Conservation (phyloP, 2,888 invertebrate species). For the Ophion ellenae region DNA sequence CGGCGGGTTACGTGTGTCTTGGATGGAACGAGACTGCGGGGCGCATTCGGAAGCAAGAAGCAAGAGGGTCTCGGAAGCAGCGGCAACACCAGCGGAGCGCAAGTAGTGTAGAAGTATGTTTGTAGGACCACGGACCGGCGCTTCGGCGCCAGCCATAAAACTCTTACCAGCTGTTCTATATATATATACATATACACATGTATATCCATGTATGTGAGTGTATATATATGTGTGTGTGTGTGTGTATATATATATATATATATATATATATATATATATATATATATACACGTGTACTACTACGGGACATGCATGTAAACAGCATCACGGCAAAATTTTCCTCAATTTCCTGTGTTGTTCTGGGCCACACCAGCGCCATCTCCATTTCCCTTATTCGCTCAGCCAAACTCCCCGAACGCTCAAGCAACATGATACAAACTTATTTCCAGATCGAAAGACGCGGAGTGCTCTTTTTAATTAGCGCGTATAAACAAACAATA, state of each 20-base stretch:
- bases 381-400: background rate
- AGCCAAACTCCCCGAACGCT: background rate
- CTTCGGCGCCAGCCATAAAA: constrained; percentile 69
- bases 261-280: no score
- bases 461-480: background rate
- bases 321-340: background rate
- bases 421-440: background rate
- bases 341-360: constrained; percentile 22
- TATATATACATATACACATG: background rate
- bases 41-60: constrained; percentile 66
- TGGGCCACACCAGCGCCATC: background rate
- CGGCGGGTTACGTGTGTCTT: constrained; percentile 69
- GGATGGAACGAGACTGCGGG: constrained; percentile 71
- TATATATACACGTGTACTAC: constrained; percentile 10
- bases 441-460: background rate
- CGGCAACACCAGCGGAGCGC: constrained; percentile 49
- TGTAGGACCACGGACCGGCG: constrained; percentile 69
- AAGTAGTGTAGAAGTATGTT: constrained; percentile 61
- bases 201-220: background rate
- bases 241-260: no score
- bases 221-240: background rate
- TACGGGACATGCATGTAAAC: constrained; percentile 6
- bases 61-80: constrained; percentile 52
- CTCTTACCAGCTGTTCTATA: constrained; percentile 27
- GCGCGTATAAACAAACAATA: no score